These are phyloP conservation scores for Pentalonia nigronervosa DNA, from an alignment of 1,140 invertebrate species.

Conservation along the genomic window DNA sequence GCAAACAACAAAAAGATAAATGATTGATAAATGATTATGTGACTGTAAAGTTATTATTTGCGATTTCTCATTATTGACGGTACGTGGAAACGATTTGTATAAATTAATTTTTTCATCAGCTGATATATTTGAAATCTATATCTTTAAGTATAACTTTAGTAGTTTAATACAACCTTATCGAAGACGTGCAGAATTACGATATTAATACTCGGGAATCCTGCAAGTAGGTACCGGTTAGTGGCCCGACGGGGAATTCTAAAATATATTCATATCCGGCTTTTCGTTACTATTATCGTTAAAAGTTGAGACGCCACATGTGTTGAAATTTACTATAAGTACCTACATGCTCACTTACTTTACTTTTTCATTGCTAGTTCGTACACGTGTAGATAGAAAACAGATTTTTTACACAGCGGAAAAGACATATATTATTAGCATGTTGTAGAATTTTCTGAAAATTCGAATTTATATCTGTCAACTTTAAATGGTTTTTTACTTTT, in stretches of 20 bases:
- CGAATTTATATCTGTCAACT: background rate
- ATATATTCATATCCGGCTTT: background rate
- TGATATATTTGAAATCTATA: background rate
- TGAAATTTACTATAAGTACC: background rate
- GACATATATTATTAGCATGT: background rate
- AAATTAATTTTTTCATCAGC: no score
- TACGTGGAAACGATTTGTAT: background rate
- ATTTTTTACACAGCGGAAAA: background rate
- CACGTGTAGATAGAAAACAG: background rate
- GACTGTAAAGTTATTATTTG: background rate
- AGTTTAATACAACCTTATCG: background rate
- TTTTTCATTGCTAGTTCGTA: background rate
- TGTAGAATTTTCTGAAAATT: background rate
- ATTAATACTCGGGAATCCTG: background rate
- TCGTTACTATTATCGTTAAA: background rate
- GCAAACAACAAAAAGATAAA: background rate
- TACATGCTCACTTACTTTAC: background rate
- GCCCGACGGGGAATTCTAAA: background rate
- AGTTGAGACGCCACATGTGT: background rate
- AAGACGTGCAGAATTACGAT: background rate
- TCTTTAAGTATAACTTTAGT: background rate
- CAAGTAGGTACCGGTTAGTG: background rate
- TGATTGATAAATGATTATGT: background rate
- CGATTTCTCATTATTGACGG: no score
- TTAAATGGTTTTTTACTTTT: background rate